Percentiles rank a stretch among this genome's conserved stretches.
These are phyloP conservation scores for Lanius collurio DNA, from an alignment of 2,113 vertebrate genomes.

Conservation along the genomic window DNA sequence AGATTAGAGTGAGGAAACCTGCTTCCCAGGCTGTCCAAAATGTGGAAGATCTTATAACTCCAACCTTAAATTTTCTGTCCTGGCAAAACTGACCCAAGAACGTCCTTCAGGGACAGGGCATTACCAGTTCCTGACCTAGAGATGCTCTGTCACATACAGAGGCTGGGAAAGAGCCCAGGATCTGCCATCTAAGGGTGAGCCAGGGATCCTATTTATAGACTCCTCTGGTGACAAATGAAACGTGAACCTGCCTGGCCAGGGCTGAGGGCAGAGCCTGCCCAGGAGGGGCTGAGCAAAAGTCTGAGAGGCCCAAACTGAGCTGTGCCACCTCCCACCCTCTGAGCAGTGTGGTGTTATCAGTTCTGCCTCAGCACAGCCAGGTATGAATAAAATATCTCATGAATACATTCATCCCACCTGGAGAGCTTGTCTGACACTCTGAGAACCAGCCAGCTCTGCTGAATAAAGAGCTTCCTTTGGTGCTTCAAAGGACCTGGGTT, in stretches of 20 bases:
- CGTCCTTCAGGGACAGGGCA: neutral
- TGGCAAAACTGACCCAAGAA: neutral
- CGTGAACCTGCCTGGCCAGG: neutral
- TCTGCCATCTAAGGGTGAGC: neutral
- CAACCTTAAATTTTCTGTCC: neutral
- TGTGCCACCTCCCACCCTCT: neutral
- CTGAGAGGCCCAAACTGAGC: neutral
- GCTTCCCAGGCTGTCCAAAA: neutral
- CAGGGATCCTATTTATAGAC: neutral
- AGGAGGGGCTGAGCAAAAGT: neutral
- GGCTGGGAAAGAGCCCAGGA: neutral
- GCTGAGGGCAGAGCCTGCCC: neutral
- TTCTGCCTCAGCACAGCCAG: neutral
- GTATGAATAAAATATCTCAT: constrained; percentile 9
- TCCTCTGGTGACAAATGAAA: neutral
- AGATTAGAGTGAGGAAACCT: neutral
- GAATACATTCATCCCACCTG: neutral
- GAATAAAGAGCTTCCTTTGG: neutral
- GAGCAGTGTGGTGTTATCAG: neutral
- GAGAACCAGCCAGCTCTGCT: neutral
- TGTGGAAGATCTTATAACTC: neutral
- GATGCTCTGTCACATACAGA: neutral
- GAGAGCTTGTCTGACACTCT: neutral
- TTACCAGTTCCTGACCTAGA: neutral
- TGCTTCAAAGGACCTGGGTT: neutral